Percentiles rank a stretch among this genome's conserved stretches.
These are phyloP conservation scores for Megalops atlanticus DNA, from an alignment of 2,113 vertebrate species.

Conservation along the genomic window DNA sequence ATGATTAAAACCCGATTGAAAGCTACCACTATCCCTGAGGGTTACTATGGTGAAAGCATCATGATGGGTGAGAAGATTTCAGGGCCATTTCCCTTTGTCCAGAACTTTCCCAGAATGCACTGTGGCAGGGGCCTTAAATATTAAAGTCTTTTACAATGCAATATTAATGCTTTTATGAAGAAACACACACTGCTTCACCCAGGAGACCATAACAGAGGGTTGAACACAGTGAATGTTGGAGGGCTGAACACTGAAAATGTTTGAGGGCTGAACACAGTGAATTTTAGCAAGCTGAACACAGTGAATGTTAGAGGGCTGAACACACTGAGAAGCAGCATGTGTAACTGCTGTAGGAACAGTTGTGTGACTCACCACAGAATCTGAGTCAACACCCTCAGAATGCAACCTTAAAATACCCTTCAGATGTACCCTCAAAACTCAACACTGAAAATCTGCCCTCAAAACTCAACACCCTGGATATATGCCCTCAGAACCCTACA, in stretches of 20 bases:
- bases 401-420: neutral
- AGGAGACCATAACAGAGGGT: neutral
- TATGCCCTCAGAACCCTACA: neutral
- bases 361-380: neutral
- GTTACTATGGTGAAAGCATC: too few species aligned
- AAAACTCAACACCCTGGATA: neutral
- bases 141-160: slow-evolving; percentile 37
- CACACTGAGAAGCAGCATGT: neutral
- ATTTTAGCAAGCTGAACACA: neutral
- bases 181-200: neutral
- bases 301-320: neutral
- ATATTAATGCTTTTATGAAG: slow-evolving; percentile 29
- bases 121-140: slow-evolving; percentile 35
- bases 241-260: neutral
- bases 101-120: slow-evolving; percentile 32
- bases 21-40: too few species aligned
- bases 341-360: too few species aligned
- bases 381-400: neutral
- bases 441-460: neutral
- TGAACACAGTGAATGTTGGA: neutral
- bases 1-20: neutral
- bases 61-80: neutral
- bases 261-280: neutral
- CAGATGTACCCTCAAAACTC: neutral
- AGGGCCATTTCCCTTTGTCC: neutral